Evolutionary conservation across 2,888 invertebrate genomes (phyloP), one percentile per base, ranked within the genome.

Genomic region (Dasypogon diadema): DNA sequence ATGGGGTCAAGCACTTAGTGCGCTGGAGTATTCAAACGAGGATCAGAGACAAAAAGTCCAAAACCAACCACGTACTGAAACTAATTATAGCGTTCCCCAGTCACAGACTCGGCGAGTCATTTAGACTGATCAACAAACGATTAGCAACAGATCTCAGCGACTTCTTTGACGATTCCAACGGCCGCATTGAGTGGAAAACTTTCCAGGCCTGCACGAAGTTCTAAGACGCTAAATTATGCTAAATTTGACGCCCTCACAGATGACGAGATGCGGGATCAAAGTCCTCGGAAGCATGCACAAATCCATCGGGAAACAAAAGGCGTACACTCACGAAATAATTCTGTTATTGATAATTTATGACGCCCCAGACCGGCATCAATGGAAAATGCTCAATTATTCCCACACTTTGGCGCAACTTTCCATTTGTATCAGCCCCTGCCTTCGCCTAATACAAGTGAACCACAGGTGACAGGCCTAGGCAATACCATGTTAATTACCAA

Each of bases 381-480:
- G 48, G 48, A 48, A 48, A 48, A 48, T 51, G 51, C n/a, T 51
- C 18, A 51, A 51, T 51, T 21, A 51, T 51, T 51, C 51, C 51
- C 51, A 51, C 51, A 21, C 18, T n/a, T 21, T n/a, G 16, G 16
- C 51, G 8, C 18, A 51, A 21, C 18, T 21, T 51, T 51, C 12
- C 18, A 18, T 51, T 51, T 51, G 51, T 51, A 18, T 51, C 21
- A 12, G 1, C n/a, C 0, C 1, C 16, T 21, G 18, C 51, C 16
- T 51, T 51, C 16, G 18, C 51, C 51, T 21, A 16, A 21, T 21
- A n/a, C 18, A 4, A 51, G 6, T 12, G 51, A 51, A 51, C 51
- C 21, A n/a, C 51, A 21, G 51, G 51, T 51, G 51, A 51, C 51
- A 51, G 51, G 21, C 51, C 21, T n/a, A 51, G n/a, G 16, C 21